Conservation (phyloP, 2,797 vertebrate genomes). For the Mycteria americana region DNA sequence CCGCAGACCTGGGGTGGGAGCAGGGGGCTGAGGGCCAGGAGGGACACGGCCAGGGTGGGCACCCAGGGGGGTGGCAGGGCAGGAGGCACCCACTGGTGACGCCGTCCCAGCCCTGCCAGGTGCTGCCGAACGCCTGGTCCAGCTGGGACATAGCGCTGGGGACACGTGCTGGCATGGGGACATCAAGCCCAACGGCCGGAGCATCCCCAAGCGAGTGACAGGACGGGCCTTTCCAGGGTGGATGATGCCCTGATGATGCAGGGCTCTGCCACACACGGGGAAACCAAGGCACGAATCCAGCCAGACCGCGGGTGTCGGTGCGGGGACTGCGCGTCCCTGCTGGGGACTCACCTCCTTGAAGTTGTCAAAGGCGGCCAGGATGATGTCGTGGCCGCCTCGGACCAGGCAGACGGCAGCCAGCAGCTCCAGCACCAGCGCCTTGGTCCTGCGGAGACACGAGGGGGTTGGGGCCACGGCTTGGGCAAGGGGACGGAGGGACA, state of each 20-base stretch:
- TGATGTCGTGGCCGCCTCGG: conserved; percentile 93
- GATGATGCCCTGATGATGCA: neutral
- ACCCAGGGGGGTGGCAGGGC: neutral
- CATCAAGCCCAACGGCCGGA: neutral
- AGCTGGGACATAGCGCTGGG: neutral
- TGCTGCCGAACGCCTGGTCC: neutral
- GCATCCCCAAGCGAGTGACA: accelerated
- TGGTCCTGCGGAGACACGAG: conserved; percentile 78
- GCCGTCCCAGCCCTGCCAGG: neutral
- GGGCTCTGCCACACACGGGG: neutral
- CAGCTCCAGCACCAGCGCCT: conserved; percentile 92
- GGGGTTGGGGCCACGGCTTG: accelerated
- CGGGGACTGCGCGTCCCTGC: accelerated
- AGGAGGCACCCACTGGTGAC: neutral
- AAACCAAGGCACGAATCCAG: neutral
- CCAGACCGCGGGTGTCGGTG: accelerated
- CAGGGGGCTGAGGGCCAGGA: neutral
- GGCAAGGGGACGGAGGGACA: accelerated
- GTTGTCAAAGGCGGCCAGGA: conserved; percentile 92
- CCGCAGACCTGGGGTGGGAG: conserved; percentile 82
- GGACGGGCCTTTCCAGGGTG: neutral
- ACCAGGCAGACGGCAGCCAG: conserved; percentile 94
- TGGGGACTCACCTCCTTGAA: conserved; percentile 85
- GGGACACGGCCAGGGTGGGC: neutral
- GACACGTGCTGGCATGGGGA: neutral